phyloP scores from a whole-genome alignment of 53 echinoderm and acorn worm species.

The Crossaster papposus region DNA sequence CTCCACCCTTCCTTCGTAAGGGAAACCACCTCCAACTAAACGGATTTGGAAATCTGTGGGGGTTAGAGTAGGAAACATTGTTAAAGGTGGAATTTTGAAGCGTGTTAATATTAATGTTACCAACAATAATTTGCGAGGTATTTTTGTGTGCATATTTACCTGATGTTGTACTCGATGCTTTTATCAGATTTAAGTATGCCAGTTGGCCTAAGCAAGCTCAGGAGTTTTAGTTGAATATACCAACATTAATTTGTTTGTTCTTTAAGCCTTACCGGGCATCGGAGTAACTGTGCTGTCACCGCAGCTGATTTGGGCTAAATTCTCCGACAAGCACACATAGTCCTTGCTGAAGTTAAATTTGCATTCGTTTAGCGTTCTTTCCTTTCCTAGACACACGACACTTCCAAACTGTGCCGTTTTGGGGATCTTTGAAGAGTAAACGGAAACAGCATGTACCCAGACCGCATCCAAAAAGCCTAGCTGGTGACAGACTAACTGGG shows the following conservation, averaged over 20 bases:
- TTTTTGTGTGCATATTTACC: too few species aligned
- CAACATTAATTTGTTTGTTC: neutral
- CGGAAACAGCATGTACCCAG: neutral
- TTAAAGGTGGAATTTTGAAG: too few species aligned
- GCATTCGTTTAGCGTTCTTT: constrained; percentile 28
- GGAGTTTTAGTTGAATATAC: too few species aligned
- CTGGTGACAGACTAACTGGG: constrained; percentile 31
- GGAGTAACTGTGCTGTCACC: neutral
- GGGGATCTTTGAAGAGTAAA: neutral
- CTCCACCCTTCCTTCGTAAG: constrained; percentile 50
- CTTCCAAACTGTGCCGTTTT: neutral
- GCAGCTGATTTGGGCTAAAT: neutral
- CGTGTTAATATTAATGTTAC: too few species aligned
- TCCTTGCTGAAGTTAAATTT: neutral
- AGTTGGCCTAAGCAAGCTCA: too few species aligned
- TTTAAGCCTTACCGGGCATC: constrained; percentile 19
- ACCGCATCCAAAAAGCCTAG: constrained; percentile 12
- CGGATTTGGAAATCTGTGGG: constrained; percentile 41
- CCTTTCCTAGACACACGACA: constrained; percentile 13
- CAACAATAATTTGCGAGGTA: too few species aligned
- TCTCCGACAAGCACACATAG: neutral
- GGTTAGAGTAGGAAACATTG: neutral
- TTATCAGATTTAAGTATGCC: too few species aligned
- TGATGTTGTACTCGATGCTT: too few species aligned
- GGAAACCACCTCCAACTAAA: constrained; percentile 13